Percentiles rank a stretch among this genome's conserved stretches.
Conservation (phyloP, 1,140 invertebrate species). For the Pogonus chalceus region DNA sequence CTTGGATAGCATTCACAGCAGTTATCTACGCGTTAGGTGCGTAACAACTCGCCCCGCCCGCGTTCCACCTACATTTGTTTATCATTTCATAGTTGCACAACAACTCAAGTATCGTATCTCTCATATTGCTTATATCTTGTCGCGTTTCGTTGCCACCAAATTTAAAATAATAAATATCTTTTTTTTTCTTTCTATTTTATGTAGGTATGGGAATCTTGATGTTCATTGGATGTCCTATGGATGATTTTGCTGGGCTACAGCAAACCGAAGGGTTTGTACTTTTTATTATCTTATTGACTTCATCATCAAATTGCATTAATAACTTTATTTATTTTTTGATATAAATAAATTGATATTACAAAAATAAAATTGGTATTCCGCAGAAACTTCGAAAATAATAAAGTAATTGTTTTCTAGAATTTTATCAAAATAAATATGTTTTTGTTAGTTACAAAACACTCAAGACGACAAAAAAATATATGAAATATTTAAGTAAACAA, state of each 20-base stretch:
- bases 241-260: constrained; percentile 64
- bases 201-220: constrained; percentile 76
- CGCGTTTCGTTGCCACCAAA: too few relatives aligned
- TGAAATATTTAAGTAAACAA: too few relatives aligned
- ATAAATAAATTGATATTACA: too few relatives aligned
- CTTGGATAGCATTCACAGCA: constrained; percentile 82
- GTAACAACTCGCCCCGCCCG: constrained; percentile 6
- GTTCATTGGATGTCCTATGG: constrained; percentile 81
- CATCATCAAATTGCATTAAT: neutral
- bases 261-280: constrained; percentile 34
- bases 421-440: too few relatives aligned
- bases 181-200: constrained; percentile 19
- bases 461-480: too few relatives aligned
- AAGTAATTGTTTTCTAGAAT: too few relatives aligned
- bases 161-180: constrained; percentile 8
- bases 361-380: too few relatives aligned
- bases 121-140: neutral
- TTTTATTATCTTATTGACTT: neutral
- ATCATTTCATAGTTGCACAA: neutral
- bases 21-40: constrained; percentile 71
- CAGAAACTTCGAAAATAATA: too few relatives aligned
- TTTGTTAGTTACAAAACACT: too few relatives aligned
- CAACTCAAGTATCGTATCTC: neutral
- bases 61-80: neutral
- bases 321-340: neutral